Evolutionary conservation across 2,888 invertebrate species (phyloP).

Genomic region (Ferrisia virgata): DNA sequence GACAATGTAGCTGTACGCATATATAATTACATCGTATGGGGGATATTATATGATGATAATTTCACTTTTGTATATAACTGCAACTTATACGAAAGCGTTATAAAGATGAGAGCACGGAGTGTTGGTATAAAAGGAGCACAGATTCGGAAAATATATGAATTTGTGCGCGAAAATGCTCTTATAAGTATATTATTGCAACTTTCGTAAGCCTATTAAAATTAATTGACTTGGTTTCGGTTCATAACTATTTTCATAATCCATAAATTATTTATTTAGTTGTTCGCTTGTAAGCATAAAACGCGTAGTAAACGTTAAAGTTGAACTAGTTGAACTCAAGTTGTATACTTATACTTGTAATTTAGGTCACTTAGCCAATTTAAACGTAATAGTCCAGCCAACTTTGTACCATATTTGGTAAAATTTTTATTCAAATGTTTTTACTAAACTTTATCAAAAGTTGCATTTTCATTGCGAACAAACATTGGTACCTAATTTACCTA

Average conservation of each 20-base stretch:
- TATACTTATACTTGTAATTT: too few species aligned
- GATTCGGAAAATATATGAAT: neutral
- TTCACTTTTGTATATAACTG: neutral
- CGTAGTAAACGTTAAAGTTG: neutral
- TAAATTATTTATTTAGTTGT: conserved; percentile 31
- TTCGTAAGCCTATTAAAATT: conserved; percentile 29
- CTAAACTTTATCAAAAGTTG: neutral
- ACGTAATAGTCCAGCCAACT: neutral
- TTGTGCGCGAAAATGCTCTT: neutral
- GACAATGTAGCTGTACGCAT: too few species aligned
- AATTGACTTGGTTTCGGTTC: conserved; percentile 11
- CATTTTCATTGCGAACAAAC: too few species aligned
- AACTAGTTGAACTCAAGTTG: too few species aligned
- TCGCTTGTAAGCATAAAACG: neutral
- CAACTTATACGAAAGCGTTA: neutral
- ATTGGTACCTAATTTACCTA: too few species aligned
- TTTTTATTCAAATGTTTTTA: neutral
- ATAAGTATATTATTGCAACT: conserved; percentile 7
- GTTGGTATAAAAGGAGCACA: neutral
- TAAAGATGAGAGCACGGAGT: neutral
- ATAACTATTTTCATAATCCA: conserved; percentile 22
- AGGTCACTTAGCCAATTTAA: neutral
- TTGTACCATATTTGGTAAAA: neutral
- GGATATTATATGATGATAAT: conserved; percentile 4
- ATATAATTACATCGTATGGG: neutral